A percentile compares a stretch with the other conserved stretches of the same genome.
These are phyloP conservation scores for Garra rufa DNA, from an alignment of 2,113 vertebrate genomes.

Conservation along the genomic window DNA sequence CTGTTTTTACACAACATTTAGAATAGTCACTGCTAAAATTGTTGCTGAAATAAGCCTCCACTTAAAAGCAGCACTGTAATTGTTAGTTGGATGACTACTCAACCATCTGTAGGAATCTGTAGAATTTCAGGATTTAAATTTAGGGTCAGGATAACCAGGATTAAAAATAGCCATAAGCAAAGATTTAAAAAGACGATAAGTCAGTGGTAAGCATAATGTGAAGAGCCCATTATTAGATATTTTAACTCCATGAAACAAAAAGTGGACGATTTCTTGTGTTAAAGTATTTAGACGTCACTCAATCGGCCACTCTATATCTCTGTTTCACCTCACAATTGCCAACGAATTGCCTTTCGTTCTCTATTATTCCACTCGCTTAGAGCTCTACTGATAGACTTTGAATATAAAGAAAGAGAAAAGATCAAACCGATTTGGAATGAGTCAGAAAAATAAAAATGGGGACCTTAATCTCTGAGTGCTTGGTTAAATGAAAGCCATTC, in stretches of 20 bases:
- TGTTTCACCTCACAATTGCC: background rate
- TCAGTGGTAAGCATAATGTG: too few species aligned
- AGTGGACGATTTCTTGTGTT: background rate
- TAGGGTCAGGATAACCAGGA: background rate
- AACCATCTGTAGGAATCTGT: background rate
- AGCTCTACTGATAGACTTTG: slow-evolving; percentile 5
- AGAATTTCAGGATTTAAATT: background rate
- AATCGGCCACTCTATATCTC: background rate
- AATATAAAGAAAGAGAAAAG: slow-evolving; percentile 26
- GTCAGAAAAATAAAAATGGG: slow-evolving; percentile 32
- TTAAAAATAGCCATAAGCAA: background rate
- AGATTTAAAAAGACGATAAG: background rate
- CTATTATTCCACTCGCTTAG: background rate
- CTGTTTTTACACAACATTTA: too few species aligned
- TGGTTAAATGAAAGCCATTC: slow-evolving; percentile 44
- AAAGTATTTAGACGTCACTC: background rate
- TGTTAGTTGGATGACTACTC: background rate
- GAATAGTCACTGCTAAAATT: background rate
- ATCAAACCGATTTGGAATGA: slow-evolving; percentile 22
- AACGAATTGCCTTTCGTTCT: background rate
- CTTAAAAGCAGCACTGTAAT: background rate
- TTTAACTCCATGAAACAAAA: background rate
- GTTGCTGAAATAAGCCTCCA: background rate
- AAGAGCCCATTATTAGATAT: background rate
- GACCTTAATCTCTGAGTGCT: slow-evolving; percentile 42